Conservation (phyloP, 1,140 invertebrate genomes). For the Pseudomyrmex flavicornis region DNA sequence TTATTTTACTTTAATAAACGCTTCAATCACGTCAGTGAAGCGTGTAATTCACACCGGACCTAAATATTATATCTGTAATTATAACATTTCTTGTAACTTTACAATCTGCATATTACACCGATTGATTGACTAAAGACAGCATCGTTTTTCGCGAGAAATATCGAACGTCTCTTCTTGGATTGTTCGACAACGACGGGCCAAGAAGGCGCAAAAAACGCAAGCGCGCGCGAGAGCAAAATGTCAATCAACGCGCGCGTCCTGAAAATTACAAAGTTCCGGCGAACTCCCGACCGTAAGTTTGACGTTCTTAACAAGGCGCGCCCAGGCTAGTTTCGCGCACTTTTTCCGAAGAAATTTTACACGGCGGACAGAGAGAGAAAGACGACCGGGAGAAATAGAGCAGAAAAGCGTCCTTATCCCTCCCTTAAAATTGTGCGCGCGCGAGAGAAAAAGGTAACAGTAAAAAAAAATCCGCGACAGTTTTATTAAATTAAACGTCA, state of each 20-base stretch:
- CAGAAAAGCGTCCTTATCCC: constrained; percentile 52
- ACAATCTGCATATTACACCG: background rate
- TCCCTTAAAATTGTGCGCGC: background rate
- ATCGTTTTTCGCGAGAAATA: background rate
- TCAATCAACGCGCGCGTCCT: constrained; percentile 17
- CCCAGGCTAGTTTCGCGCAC: constrained; percentile 26
- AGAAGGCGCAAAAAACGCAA: background rate
- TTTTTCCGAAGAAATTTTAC: constrained; percentile 71
- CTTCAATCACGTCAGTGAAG: constrained; percentile 3
- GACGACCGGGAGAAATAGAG: constrained; percentile 61
- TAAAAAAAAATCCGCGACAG: constrained; percentile 54
- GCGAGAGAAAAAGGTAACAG: constrained; percentile 20
- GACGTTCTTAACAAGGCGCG: constrained; percentile 67
- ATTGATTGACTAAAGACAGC: background rate
- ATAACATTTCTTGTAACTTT: constrained; percentile 19
- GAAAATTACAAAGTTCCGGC: constrained; percentile 61
- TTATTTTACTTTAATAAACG: background rate
- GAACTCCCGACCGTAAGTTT: constrained; percentile 61
- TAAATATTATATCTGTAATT: constrained; percentile 38
- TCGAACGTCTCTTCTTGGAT: background rate
- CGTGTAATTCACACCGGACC: background rate
- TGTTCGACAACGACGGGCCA: background rate
- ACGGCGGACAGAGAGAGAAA: constrained; percentile 7
- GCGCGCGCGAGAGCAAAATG: constrained; percentile 5
- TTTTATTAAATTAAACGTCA: constrained; percentile 75